Conservation (phyloP, 2,888 invertebrate genomes). For the Rhabditoides inermis region DNA sequence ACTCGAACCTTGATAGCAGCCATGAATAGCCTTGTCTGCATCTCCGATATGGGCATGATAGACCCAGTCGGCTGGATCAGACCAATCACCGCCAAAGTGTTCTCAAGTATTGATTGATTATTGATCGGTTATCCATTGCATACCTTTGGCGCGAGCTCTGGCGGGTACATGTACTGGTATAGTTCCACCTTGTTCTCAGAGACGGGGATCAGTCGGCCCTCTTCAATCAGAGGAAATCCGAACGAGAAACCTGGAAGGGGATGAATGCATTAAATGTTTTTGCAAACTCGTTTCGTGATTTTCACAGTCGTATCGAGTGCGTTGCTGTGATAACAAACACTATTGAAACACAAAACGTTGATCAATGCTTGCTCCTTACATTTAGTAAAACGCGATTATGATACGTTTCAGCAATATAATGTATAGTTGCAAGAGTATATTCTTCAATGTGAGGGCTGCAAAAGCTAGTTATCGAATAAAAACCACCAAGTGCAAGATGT, state of each 20-base stretch:
- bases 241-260: no score
- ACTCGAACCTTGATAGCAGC: constrained; percentile 34
- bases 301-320: no score
- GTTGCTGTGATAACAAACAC: no score
- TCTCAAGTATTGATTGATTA: constrained; percentile 13
- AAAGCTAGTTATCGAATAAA: no score
- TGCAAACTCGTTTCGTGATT: no score
- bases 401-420: no score
- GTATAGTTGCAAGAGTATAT: no score
- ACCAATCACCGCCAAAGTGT: constrained; percentile 55
- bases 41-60: constrained; percentile 55
- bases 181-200: constrained; percentile 45
- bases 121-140: background rate
- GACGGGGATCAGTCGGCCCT: constrained; percentile 29
- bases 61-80: constrained; percentile 55
- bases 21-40: constrained; percentile 52
- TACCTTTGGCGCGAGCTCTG: constrained; percentile 38
- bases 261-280: no score
- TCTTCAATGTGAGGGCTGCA: no score
- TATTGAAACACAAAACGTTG: no score
- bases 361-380: no score
- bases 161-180: constrained; percentile 55
- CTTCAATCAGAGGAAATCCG: constrained; percentile 21
- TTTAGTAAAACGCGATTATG: constrained; percentile 17
- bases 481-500: no score